phyloP scores from a whole-genome alignment of 1,140 invertebrate species.

The Hirudo medicinalis region DNA sequence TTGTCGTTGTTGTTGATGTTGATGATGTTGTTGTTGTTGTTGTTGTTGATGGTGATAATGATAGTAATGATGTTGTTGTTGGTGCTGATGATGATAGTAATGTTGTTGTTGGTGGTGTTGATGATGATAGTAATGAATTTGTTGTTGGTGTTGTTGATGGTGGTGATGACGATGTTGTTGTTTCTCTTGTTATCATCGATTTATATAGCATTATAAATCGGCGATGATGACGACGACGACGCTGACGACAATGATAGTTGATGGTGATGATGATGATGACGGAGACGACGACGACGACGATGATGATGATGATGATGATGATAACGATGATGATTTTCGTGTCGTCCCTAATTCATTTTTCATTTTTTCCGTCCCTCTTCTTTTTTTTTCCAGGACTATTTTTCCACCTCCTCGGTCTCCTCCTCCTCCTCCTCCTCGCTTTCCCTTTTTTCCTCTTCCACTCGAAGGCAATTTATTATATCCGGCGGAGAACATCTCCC shows the following conservation, averaged over 20 bases:
- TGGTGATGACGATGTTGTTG: neutral
- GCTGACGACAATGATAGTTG: no score
- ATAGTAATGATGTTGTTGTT: neutral
- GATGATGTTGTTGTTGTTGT: neutral
- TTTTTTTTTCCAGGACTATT: no score
- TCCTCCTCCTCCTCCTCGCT: conserved; percentile 12
- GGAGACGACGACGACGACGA: no score
- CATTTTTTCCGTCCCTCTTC: no score
- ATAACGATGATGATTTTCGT: no score
- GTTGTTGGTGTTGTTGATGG: neutral
- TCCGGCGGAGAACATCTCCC: no score
- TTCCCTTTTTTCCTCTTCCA: conserved; percentile 2
- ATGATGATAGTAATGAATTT: neutral
- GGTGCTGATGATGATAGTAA: neutral
- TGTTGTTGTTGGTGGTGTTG: conserved; percentile 1
- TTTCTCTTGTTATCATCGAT: neutral
- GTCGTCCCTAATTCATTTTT: no score
- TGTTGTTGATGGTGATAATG: neutral
- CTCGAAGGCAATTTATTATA: no score
- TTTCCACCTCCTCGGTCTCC: neutral
- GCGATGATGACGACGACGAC: no score
- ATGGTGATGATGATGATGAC: no score
- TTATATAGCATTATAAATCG: no score
- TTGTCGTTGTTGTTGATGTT: neutral
- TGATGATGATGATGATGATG: no score